Evolutionary conservation across 1,140 invertebrate species (phyloP), one percentile per base, ranked within the genome.

Genomic region (Rhopalosiphum padi): DNA sequence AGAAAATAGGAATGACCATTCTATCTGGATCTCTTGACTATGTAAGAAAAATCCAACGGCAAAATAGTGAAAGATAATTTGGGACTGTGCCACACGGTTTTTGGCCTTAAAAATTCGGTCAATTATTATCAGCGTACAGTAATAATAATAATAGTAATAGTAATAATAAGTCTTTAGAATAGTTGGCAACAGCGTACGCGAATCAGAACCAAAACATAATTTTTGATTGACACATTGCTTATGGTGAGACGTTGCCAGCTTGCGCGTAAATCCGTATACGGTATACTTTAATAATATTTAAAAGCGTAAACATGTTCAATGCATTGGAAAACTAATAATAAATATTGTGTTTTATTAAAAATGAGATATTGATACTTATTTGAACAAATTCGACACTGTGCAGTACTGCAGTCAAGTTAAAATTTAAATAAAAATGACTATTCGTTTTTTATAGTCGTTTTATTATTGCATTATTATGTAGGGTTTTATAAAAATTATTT

Each of bases 161-260:
- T 91, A 91, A 35, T 82, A 77, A 83, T 82, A 91, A 83, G 15
- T 93, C 48, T 53, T 93, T 23, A 9, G n/a, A 86, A 93, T 93
- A 86, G 48, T 85, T 93, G 91, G 91, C 91, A 85, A 92, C 91
- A 92, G 46, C 77, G 91, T 86, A 55, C 46, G n/a, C 46, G 46
- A 83, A 93, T 51, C 91, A 93, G 91, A 93, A 93, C 91, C 48
- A 41, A 93, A 93, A 86, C 91, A 53, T 85, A 93, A 93, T 85
- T 93, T 93, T 85, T 93, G 91, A 93, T 93, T 93, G 91, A 93
- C 91, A 93, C 82, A 86, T 85, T 83, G 51, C 91, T 93, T 55
- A 93, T 93, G 91, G 91, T n/a, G 91, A 37, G 77, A 85, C 23
- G 91, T 93, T 93, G 91, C 48, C 91, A 93, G 25, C n/a, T 86